Evolutionary conservation across 2,797 vertebrate species (phyloP), one percentile per base, ranked within the genome.

Genomic region (Knipowitschia caucasica): DNA sequence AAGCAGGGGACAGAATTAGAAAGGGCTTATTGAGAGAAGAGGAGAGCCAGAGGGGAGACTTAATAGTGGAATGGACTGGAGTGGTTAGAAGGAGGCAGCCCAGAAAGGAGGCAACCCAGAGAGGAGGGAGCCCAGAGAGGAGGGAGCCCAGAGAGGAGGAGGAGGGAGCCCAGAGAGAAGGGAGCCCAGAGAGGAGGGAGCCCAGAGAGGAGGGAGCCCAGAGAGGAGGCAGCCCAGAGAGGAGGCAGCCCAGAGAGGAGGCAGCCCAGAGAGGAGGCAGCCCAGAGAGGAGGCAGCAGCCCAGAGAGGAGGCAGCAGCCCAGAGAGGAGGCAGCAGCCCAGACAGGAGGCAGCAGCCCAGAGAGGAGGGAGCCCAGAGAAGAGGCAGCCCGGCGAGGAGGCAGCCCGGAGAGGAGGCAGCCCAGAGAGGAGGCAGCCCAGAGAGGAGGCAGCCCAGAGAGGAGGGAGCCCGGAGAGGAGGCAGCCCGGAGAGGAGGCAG

Each of bases 251-350:
- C 46, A 66, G 66, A 75, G 63, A 67, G 55, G 68, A 62, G 58
- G 46, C 58, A 64, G 72, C 69, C 65, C 71, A 78, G 72, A 80
- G 72, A 80, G 77, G 73, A 59, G 72, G 56, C n/a, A 67, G 67
- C 70, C 36, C n/a, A 53, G 63, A n/a, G n/a, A n/a, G n/a, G n/a
- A n/a, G n/a, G n/a, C n/a, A n/a, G n/a, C n/a, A n/a, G n/a, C n/a
- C 50, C 69, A 75, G 62, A 66, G 74, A 73, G n/a, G n/a, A n/a
- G 67, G n/a, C n/a, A n/a, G 55, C 40, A 59, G 62, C 39, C 40
- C 46, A 66, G 66, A 75, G 63, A 67, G 55, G 68, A 62, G 58
- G 46, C n/a, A n/a, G n/a, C n/a, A n/a, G n/a, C n/a, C n/a, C n/a
- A n/a, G n/a, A n/a, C n/a, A n/a, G n/a, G n/a, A n/a, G n/a, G n/a